A percentile compares a stretch with the other conserved stretches of the same genome.
phyloP scores from a whole-genome alignment of 2,797 vertebrate genomes.

The Pantherophis vulpinus region DNA sequence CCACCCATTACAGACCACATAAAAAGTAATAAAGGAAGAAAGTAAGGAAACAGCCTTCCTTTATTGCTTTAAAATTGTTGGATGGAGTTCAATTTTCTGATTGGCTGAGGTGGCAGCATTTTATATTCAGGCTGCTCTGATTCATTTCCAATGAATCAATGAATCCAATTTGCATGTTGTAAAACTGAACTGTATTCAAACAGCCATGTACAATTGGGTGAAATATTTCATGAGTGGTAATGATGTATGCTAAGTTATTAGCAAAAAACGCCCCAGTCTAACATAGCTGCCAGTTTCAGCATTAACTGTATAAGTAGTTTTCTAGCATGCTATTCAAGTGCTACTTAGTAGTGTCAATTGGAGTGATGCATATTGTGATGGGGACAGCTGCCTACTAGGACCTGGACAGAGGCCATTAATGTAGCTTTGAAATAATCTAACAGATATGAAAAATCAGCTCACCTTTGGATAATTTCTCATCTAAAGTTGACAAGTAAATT shows the following conservation, averaged over 20 bases:
- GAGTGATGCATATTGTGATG: slow-evolving; percentile 27
- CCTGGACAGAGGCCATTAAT: slow-evolving; percentile 27
- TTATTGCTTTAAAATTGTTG: not conserved
- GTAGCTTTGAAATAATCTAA: slow-evolving; percentile 22
- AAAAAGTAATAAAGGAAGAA: not conserved
- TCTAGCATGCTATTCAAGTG: slow-evolving; percentile 27
- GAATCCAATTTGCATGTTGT: not conserved
- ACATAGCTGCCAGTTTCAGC: not conserved
- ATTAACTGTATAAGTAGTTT: slow-evolving; percentile 31
- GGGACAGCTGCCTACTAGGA: slow-evolving; percentile 42
- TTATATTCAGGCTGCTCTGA: not conserved
- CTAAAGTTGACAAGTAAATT: not conserved
- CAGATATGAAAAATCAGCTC: slow-evolving; percentile 36
- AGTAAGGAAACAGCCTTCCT: not conserved
- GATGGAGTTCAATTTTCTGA: not conserved
- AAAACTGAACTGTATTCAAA: not conserved
- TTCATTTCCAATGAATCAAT: not conserved
- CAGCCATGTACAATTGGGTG: rapidly evolving
- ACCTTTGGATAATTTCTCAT: slow-evolving; percentile 37
- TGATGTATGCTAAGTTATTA: not conserved
- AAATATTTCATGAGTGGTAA: not conserved
- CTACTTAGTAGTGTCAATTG: slow-evolving; percentile 30
- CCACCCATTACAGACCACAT: not conserved
- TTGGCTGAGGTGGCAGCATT: not conserved
- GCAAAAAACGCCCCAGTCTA: not conserved